Evolutionary conservation across 2,113 vertebrate genomes (phyloP).

Genomic region (Romanogobio albipinnatus): DNA sequence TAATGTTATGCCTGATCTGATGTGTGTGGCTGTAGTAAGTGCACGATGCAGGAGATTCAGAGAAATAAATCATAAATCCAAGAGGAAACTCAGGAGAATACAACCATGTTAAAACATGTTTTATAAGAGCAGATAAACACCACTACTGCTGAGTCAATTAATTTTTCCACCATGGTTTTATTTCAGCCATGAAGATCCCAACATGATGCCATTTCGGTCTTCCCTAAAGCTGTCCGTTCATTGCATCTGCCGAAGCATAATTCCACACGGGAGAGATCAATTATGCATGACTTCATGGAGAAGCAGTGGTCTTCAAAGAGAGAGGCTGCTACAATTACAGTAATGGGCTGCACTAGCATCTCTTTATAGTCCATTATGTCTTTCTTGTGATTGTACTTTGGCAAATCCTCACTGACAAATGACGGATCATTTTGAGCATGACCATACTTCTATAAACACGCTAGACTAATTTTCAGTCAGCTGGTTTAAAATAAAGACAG

Average conservation of each 20-base stretch:
- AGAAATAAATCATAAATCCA: no score
- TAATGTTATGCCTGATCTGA: no score
- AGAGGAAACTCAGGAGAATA: no score
- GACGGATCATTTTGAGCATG: neutral
- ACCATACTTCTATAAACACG: slow-evolving; percentile 1
- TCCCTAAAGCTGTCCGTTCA: neutral
- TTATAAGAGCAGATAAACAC: neutral
- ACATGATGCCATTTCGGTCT: neutral
- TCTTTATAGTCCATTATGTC: neutral
- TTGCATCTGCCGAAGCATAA: neutral
- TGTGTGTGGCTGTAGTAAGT: no score
- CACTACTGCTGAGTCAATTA: neutral
- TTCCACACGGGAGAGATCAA: neutral
- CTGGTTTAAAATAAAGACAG: neutral
- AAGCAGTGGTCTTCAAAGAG: slow-evolving; percentile 33
- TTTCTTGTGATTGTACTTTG: slow-evolving; percentile 3
- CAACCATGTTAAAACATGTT: no score
- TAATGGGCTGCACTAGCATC: neutral
- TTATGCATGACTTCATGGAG: slow-evolving; percentile 12
- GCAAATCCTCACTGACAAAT: slow-evolving; percentile 31
- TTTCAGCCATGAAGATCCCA: neutral
- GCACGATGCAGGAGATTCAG: no score
- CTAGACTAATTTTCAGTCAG: neutral
- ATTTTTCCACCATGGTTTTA: neutral
- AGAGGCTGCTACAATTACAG: slow-evolving; percentile 12